phyloP scores from a whole-genome alignment of 64 coral and sea anemone species.

The Pachyseris speciosa region DNA sequence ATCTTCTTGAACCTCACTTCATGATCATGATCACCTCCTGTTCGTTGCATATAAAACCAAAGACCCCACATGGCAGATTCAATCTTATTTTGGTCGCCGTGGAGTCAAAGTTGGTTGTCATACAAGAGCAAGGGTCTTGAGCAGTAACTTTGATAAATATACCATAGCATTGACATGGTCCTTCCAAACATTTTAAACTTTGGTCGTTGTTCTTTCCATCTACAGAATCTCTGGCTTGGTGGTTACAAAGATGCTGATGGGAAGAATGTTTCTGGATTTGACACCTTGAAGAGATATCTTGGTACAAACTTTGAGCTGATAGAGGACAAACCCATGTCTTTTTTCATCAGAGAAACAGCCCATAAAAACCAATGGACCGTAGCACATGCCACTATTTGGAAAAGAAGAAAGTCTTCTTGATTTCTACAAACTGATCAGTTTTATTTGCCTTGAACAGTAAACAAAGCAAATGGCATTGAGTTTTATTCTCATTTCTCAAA shows the following conservation, averaged over 20 bases:
- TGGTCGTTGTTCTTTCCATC: background rate
- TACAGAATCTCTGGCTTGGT: constrained; percentile 59
- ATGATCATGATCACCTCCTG: no score
- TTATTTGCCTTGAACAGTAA: no score
- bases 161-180: no score
- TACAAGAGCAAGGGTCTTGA: no score
- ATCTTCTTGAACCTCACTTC: no score
- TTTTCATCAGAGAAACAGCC: constrained; percentile 59
- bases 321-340: constrained; percentile 53
- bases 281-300: constrained; percentile 38
- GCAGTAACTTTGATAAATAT: no score
- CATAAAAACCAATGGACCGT: constrained; percentile 65
- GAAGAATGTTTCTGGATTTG: constrained; percentile 32
- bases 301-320: constrained; percentile 55
- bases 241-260: constrained; percentile 59
- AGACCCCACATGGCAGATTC: no score
- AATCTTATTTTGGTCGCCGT: no score
- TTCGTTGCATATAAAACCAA: no score
- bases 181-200: background rate
- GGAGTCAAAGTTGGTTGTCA: no score
- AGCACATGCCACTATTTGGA: constrained; percentile 54
- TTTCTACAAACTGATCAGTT: background rate
- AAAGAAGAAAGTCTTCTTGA: constrained; percentile 13
- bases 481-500: no score
- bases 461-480: no score